Conservation (phyloP, 2,113 vertebrate species). For the Pavo muticus region DNA sequence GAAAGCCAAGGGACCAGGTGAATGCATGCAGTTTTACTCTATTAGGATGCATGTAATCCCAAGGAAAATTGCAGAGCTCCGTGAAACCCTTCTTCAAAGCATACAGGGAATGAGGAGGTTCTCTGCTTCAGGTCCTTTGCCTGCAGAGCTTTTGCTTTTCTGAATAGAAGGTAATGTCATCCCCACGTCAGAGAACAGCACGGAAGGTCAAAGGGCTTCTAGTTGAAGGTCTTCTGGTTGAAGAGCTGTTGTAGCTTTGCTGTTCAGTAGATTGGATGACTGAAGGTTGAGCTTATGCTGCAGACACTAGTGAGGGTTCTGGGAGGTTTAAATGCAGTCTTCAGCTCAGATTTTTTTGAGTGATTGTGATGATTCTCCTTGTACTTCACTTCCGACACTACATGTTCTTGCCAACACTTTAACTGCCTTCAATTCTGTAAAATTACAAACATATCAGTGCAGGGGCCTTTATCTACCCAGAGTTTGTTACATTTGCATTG, state of each 20-base stretch:
- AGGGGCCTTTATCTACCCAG: neutral
- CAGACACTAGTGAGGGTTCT: neutral
- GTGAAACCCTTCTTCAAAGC: neutral
- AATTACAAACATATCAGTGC: neutral
- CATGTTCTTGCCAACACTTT: neutral
- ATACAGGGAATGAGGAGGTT: neutral
- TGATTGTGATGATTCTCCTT: neutral
- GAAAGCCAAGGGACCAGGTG: conserved; percentile 91
- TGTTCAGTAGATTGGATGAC: neutral
- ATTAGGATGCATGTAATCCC: neutral
- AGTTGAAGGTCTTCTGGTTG: neutral
- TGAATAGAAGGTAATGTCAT: neutral
- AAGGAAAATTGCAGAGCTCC: neutral
- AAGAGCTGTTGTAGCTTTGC: neutral
- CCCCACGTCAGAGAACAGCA: neutral
- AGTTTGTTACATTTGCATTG: neutral
- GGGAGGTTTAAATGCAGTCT: neutral
- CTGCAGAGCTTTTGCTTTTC: neutral
- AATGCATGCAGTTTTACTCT: neutral
- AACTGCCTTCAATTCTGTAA: neutral
- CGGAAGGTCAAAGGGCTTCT: neutral
- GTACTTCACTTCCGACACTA: neutral
- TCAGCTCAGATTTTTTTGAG: neutral
- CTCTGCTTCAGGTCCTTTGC: neutral
- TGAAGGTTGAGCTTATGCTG: neutral